A percentile compares a stretch with the other conserved stretches of the same genome.
Conservation (phyloP, 1,140 invertebrate species). For the Coelopa frigida region DNA sequence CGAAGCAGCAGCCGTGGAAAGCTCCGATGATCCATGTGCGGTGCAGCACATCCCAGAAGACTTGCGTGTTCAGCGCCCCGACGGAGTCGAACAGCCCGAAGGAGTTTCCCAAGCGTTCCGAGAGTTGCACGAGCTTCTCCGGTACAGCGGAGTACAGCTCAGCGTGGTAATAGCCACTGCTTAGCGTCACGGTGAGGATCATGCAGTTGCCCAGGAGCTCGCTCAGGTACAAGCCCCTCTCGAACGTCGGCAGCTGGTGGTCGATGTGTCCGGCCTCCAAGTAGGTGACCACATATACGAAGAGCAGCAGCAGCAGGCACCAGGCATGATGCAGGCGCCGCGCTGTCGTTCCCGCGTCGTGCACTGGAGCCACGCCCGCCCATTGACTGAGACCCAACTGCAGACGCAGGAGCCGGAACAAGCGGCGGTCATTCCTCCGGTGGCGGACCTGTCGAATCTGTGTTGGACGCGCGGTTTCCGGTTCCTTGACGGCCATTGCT, state of each 20-base stretch:
- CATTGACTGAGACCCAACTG: too few species aligned
- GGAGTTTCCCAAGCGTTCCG: background rate
- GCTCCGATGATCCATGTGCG: too few species aligned
- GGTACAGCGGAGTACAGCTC: background rate
- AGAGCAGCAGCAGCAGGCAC: background rate
- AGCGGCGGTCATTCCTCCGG: too few species aligned
- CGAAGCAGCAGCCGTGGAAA: background rate
- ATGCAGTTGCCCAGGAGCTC: conserved; percentile 6
- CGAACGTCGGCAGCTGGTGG: background rate
- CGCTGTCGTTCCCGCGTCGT: too few species aligned
- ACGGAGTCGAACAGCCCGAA: too few species aligned
- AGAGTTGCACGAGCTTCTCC: background rate
- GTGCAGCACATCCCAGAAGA: background rate
- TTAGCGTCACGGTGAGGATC: background rate
- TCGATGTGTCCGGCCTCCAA: background rate
- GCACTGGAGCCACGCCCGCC: too few species aligned
- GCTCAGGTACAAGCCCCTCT: conserved; percentile 6
- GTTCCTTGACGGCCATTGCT: too few species aligned
- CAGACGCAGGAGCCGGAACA: too few species aligned
- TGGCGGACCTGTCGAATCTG: too few species aligned
- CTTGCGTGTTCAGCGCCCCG: background rate
- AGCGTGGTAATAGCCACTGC: background rate
- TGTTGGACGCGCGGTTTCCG: too few species aligned
- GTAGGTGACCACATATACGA: conserved; percentile 1
- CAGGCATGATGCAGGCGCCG: conserved; percentile 3